These are phyloP conservation scores for Rapana venosa DNA, from an alignment of 2,888 invertebrate species.

Conservation along the genomic window DNA sequence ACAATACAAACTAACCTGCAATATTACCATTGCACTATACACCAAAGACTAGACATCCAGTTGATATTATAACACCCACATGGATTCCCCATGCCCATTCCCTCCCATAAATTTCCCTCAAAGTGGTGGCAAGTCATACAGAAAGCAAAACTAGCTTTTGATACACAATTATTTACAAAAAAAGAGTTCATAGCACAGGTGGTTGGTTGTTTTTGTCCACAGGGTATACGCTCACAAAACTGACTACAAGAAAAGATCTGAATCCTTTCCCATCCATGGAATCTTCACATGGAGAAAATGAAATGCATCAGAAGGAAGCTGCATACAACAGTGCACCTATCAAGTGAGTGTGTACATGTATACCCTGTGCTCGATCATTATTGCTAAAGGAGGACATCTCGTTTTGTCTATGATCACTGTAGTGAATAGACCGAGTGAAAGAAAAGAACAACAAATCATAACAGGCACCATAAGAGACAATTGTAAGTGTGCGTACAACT, in stretches of 20 bases:
- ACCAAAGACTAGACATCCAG: background rate
- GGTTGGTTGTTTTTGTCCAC: background rate
- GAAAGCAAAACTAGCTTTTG: background rate
- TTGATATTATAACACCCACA: background rate
- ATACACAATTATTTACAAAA: background rate
- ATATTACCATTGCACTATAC: background rate
- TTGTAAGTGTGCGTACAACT: conserved; percentile 3
- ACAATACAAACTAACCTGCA: background rate
- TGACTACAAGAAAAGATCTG: background rate
- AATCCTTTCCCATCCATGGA: background rate
- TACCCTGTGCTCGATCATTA: background rate
- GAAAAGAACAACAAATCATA: background rate
- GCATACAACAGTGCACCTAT: background rate
- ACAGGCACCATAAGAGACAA: background rate
- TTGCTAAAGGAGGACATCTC: background rate
- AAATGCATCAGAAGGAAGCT: conserved; percentile 23
- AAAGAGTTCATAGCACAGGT: background rate
- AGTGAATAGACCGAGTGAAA: too few species aligned
- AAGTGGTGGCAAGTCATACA: background rate
- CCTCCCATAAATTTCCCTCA: background rate
- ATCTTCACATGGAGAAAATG: background rate
- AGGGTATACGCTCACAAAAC: background rate
- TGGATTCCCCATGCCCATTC: background rate
- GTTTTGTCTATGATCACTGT: too few species aligned
- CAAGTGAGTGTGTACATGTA: background rate